Conservation (phyloP, 92 coral and sea anemone genomes). For the Palythoa caribaeorum region DNA sequence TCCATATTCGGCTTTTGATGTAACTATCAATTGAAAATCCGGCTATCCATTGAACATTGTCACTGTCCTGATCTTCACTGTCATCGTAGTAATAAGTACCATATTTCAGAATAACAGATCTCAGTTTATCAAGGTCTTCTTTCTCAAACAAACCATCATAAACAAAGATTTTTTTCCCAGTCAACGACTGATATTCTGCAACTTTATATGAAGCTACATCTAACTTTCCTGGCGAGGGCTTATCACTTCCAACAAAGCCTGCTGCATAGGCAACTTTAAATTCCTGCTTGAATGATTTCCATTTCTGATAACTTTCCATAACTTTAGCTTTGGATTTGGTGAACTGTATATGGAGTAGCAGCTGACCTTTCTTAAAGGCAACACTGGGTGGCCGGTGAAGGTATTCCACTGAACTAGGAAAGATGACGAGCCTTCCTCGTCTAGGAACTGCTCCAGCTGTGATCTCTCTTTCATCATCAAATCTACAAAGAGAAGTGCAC, state of each 20-base stretch:
- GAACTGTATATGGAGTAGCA: constrained; percentile 84
- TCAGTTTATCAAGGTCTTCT: constrained; percentile 86
- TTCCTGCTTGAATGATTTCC: constrained; percentile 59
- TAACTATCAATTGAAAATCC: constrained; percentile 86
- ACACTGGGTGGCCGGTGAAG: constrained; percentile 95
- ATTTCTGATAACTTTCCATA: constrained; percentile 53
- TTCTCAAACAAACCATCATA: constrained; percentile 91
- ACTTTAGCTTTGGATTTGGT: constrained; percentile 85
- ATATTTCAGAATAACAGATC: constrained; percentile 81
- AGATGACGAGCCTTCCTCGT: constrained; percentile 82
- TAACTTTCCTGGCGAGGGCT: constrained; percentile 57
- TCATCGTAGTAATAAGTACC: constrained; percentile 96
- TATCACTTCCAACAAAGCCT: constrained; percentile 78
- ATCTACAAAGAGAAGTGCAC: constrained; percentile 45
- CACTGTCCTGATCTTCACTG: constrained; percentile 86
- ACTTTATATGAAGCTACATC: constrained; percentile 62
- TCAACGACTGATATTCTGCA: constrained; percentile 65
- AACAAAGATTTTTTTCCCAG: constrained; percentile 85
- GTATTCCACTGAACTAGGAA: constrained; percentile 88
- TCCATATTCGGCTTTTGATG: constrained; percentile 89
- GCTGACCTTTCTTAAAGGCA: constrained; percentile 81
- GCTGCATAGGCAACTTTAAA: constrained; percentile 62
- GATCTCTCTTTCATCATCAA: constrained; percentile 88
- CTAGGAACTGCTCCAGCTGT: constrained; percentile 92
- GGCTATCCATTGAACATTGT: constrained; percentile 99